Conservation (phyloP, 2,888 invertebrate species). For the Dynastes tityus region DNA sequence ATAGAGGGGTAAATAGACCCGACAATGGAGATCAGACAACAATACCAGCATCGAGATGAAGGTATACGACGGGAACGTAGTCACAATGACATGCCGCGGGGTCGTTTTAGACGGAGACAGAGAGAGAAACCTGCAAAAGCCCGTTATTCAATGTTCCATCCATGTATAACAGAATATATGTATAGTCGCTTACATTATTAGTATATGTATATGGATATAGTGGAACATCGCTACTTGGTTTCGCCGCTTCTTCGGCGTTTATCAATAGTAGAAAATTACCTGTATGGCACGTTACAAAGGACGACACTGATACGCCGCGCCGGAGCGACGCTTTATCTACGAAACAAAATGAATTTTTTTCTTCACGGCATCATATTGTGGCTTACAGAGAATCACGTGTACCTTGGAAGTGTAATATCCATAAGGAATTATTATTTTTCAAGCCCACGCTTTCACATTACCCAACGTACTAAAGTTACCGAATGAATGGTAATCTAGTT, state of each 20-base stretch:
- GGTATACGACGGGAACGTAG: slow-evolving; percentile 57
- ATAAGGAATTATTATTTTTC: background rate
- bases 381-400: background rate
- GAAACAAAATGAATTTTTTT: slow-evolving; percentile 14
- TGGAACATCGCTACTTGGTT: background rate
- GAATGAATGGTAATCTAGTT: background rate
- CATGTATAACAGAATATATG: background rate
- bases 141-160: slow-evolving; percentile 22
- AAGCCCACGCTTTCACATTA: background rate
- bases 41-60: slow-evolving; percentile 59
- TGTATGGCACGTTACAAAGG: slow-evolving; percentile 15
- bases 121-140: slow-evolving; percentile 26
- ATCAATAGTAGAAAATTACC: slow-evolving; percentile 34
- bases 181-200: slow-evolving; percentile 15
- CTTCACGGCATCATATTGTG: background rate
- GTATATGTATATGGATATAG: background rate
- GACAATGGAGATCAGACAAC: slow-evolving; percentile 61
- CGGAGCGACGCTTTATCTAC: slow-evolving; percentile 11
- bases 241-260: slow-evolving; percentile 18
- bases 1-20: slow-evolving; percentile 40
- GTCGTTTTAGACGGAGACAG: slow-evolving; percentile 50
- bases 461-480: background rate
- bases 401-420: background rate
- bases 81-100: slow-evolving; percentile 50
- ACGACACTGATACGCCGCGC: background rate